A percentile compares a stretch with the other conserved stretches of the same genome.
Evolutionary conservation across 2,888 invertebrate genomes (phyloP).

Genomic region (Tholera decimalis): DNA sequence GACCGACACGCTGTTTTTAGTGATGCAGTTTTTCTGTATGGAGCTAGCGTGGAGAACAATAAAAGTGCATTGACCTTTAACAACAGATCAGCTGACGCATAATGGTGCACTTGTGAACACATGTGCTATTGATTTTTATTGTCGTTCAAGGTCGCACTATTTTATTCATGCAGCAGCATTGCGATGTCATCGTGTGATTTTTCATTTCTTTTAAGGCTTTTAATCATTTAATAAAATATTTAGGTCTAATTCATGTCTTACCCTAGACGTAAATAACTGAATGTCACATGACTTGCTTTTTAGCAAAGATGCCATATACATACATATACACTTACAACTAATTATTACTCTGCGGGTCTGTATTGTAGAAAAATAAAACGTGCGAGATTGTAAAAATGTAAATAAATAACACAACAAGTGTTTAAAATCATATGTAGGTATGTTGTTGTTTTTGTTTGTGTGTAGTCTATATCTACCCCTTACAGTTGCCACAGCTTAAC

Average conservation of each 20-base stretch:
- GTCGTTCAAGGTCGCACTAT: constrained; percentile 83
- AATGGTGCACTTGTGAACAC: constrained; percentile 87
- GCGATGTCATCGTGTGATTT: constrained; percentile 7
- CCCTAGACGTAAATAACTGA: neutral
- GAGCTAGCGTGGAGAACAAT: constrained; percentile 79
- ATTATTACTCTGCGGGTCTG: neutral
- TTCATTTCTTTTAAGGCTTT: neutral
- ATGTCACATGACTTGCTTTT: too few relatives aligned
- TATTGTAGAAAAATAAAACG: neutral
- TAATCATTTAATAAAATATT: neutral
- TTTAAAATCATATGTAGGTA: neutral
- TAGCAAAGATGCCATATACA: too few relatives aligned
- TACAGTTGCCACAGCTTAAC: neutral
- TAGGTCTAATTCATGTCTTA: neutral
- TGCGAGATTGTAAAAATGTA: neutral
- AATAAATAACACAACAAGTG: neutral
- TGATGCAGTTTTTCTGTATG: constrained; percentile 82
- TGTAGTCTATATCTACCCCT: neutral
- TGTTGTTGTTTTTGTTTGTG: neutral
- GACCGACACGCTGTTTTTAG: constrained; percentile 80
- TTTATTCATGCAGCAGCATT: constrained; percentile 39
- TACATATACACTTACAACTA: too few relatives aligned
- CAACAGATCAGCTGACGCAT: constrained; percentile 88
- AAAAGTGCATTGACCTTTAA: constrained; percentile 88
- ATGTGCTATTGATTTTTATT: constrained; percentile 85